Evolutionary conservation across 2,113 vertebrate genomes (phyloP).

Genomic region (Ptychochromis oligacanthus): DNA sequence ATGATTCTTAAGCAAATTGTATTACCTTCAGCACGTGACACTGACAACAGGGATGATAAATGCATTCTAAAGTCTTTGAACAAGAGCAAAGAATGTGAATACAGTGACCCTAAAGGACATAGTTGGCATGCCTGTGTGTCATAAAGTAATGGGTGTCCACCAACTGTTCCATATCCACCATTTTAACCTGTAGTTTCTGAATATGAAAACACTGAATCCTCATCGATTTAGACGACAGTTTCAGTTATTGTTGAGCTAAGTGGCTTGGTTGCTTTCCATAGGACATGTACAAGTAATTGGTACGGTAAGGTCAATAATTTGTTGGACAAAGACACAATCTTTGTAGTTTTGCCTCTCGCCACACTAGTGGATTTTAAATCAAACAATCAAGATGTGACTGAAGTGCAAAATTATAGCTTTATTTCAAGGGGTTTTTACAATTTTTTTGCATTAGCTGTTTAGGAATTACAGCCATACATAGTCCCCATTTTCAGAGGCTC

Average conservation of each 20-base stretch:
- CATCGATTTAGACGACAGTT: background rate
- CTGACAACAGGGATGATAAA: background rate
- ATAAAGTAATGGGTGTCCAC: background rate
- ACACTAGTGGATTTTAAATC: background rate
- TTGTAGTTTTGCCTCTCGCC: background rate
- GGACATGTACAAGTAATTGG: background rate
- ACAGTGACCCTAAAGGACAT: background rate
- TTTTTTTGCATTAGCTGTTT: fast-evolving
- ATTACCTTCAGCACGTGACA: background rate
- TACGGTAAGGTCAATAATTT: background rate
- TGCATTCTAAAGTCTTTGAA: background rate
- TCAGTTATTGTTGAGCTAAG: background rate
- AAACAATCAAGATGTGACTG: background rate
- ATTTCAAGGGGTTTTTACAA: background rate
- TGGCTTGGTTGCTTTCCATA: background rate
- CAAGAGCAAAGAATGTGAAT: background rate
- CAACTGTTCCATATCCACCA: fast-evolving
- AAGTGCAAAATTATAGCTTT: background rate
- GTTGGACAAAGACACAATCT: background rate
- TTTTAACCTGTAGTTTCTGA: background rate
- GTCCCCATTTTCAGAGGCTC: background rate
- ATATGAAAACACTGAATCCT: background rate
- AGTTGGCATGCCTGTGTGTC: background rate
- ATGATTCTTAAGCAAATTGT: background rate
- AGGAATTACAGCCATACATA: background rate